Evolutionary conservation across 37 sponge, comb jelly and placozoan genomes (phyloP), one percentile per base, ranked within the genome.

Genomic region (Oopsacas minuta): DNA sequence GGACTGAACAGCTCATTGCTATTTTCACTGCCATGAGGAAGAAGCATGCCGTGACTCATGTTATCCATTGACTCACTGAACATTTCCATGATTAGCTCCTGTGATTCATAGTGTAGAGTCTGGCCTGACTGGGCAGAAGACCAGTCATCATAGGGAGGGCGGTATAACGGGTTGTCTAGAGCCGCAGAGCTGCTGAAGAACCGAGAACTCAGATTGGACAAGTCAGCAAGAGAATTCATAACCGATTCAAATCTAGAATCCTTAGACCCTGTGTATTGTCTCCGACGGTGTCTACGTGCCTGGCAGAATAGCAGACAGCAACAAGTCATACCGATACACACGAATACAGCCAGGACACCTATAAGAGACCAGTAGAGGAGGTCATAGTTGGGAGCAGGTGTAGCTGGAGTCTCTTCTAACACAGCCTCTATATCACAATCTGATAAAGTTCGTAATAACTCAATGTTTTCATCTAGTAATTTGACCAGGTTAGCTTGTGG

Each of bases 71-170:
- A 61, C 22, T 61, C 28, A 3, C 28, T 61, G 30, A 61, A 61
- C 75, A 61, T 61, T 34, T 61, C 75, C 75, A 61, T 61, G 30
- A 61, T 61, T 34, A 61, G 75, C 75, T 61, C 75, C 75, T 61
- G 75, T 5, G 75, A 61, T 34, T 61, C 75, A 34, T 61, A 61
- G 75, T 61, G 75, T 34, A 61, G 30, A 12, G 28, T 61, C 75
- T 61, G 20, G 17, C 32, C 75, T 3, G 75, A 61, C 75, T 61
- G 75, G 30, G 75, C 75, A 25, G 75, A 61, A 3, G 75, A 61
- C 75, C 75, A 61, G 75, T 61, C 75, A 3, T 61, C 75, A 34
- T 61, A 61, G 1, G 75, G 75, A 3, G 28, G 28, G 75, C 75
- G 75, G 75, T 61, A 61, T 34, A 61, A 34, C 20, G 75, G 75